Base-by-base conservation (phyloP, 2,888 invertebrate species). In the Lasioglossum lativentre region DNA sequence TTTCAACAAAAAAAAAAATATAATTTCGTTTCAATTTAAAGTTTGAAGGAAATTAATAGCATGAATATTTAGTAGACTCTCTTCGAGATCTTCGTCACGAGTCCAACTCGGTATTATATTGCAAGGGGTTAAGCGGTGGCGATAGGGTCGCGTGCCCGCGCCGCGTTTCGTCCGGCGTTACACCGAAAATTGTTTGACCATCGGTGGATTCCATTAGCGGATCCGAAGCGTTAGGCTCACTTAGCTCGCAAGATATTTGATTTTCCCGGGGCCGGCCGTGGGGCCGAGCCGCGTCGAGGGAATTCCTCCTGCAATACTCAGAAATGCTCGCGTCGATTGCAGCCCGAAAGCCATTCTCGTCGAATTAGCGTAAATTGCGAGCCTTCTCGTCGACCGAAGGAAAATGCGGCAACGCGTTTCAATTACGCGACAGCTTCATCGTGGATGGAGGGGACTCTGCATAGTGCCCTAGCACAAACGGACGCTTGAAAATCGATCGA, bases 141-240 rank as follows among this genome's bases (percentile, higher is more conserved):
- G n/a, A 56, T n/a, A 27, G 34, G 8, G 12, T 27, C 30, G 40
- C 47, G 34, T 47, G 75, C 40, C 12, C 1, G 1, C 4, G 16
- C 8, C 23, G 34, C 66, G 66, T 76, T 56, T 27, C 56, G 45
- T 34, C 34, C 16, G 40, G n/a, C 59, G 40, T 78, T 75, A 72
- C n/a, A n/a, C 63, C 71, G 52, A 72, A 83, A 83, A 83, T 83
- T 79, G 75, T 83, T 83, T 83, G 75, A 66, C 75, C 83, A 66
- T 85, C 79, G 10, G n/a, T 38, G 74, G 42, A 71, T 72, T 52
- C 83, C 85, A 79, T 85, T 85, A 85, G 38, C 30, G 52, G n/a
- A 14, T 27, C 19, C 10, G 45, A 71, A 45, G 83, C 47, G 52
- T 79, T 83, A 56, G 42, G 38, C 75, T 63, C 38, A 71, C 71